Evolutionary conservation across 1,140 invertebrate species (phyloP).

Genomic region (Muscidifurax raptorellus): DNA sequence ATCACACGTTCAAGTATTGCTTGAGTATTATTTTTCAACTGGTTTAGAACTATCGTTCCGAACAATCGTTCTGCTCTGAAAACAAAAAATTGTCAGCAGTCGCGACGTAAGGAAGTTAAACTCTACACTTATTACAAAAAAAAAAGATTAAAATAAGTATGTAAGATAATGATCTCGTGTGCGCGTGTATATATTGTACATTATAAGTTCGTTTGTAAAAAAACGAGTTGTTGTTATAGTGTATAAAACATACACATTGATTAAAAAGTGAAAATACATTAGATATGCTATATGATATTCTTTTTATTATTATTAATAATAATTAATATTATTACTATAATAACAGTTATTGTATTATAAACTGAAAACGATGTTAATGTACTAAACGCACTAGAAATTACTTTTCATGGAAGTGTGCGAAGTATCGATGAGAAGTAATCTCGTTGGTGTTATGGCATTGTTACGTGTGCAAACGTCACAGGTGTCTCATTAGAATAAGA

Average conservation of each 20-base stretch:
- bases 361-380: constrained; percentile 45
- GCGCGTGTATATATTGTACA: constrained; percentile 6
- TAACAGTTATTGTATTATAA: constrained; percentile 41
- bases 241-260: constrained; percentile 31
- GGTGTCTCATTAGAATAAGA: no score
- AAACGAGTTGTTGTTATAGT: constrained; percentile 9
- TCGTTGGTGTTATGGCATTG: constrained; percentile 38
- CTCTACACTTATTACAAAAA: not conserved
- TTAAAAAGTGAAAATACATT: constrained; percentile 38
- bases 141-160: not conserved
- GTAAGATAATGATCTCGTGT: not conserved
- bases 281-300: constrained; percentile 53
- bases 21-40: not conserved
- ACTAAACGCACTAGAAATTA: constrained; percentile 37
- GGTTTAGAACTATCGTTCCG: not conserved
- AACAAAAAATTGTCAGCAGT: not conserved
- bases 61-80: not conserved
- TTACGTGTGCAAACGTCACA: not conserved
- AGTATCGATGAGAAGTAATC: constrained; percentile 46
- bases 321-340: constrained; percentile 25
- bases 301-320: constrained; percentile 37
- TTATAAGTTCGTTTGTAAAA: not conserved
- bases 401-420: constrained; percentile 36
- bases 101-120: not conserved
- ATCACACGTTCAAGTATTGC: not conserved